A percentile compares a stretch with the other conserved stretches of the same genome.
Evolutionary conservation across 2,797 vertebrate genomes (phyloP).

Genomic region (Crotalus adamanteus): DNA sequence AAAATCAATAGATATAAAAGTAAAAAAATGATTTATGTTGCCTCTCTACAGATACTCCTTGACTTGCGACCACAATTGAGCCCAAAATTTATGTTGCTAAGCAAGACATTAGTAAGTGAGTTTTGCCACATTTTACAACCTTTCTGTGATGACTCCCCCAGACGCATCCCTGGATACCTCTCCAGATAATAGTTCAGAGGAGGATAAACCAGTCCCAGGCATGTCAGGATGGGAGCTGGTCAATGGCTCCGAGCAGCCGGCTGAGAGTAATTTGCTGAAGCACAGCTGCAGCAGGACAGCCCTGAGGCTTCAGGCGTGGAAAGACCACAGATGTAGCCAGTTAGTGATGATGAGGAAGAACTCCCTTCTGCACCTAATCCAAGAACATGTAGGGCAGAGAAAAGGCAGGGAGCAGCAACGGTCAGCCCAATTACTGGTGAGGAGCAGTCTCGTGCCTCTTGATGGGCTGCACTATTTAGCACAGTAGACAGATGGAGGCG

Average conservation of each 20-base stretch:
- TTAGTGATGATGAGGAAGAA: not conserved
- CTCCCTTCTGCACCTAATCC: not conserved
- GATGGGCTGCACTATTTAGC: not conserved
- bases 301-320: not conserved
- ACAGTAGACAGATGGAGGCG: not conserved
- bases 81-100: not conserved
- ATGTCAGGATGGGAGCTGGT: not conserved
- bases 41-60: not conserved
- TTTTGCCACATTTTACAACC: not conserved
- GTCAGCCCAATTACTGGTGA: not conserved
- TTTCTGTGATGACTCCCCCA: not conserved
- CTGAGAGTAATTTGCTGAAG: not conserved
- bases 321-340: not conserved
- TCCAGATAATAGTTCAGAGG: not conserved
- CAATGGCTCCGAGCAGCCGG: not conserved
- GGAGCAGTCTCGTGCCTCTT: not conserved
- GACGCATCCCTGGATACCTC: not conserved
- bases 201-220: not conserved
- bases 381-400: not conserved
- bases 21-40: constrained; percentile 18
- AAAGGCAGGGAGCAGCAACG: not conserved
- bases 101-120: not conserved
- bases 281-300: not conserved
- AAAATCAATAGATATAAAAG: constrained; percentile 7
- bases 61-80: not conserved